Evolutionary conservation across 2,113 vertebrate genomes (phyloP).

Genomic region (Lampris megalopsis): DNA sequence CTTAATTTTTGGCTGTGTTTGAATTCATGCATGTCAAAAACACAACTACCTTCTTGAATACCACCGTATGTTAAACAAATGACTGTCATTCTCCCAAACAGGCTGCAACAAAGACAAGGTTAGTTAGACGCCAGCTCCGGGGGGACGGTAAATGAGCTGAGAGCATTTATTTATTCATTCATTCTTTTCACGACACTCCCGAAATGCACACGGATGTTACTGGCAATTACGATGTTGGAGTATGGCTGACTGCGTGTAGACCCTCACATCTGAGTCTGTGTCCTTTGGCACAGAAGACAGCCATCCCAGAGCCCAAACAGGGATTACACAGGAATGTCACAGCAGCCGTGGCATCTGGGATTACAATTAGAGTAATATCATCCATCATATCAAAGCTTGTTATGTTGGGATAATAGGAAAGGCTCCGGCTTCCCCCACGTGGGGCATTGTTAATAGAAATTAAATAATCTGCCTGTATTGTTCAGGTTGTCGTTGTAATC

Average conservation of each 20-base stretch:
- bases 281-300: slow-evolving; percentile 27
- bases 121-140: not conserved
- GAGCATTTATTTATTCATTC: not conserved
- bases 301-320: slow-evolving; percentile 24
- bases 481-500: slow-evolving; percentile 19
- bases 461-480: slow-evolving; percentile 33
- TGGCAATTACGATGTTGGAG: not conserved
- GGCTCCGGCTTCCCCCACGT: slow-evolving; percentile 4
- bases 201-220: too few relatives aligned
- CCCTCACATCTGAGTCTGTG: not conserved
- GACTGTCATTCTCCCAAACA: not conserved
- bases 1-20: too few relatives aligned
- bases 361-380: slow-evolving; percentile 71
- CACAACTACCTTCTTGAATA: too few relatives aligned
- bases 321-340: slow-evolving; percentile 57
- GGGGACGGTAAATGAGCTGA: too few relatives aligned
- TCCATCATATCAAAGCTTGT: slow-evolving; percentile 64
- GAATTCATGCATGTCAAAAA: too few relatives aligned
- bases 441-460: slow-evolving; percentile 45
- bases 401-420: slow-evolving; percentile 43
- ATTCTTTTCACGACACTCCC: not conserved
- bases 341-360: slow-evolving; percentile 66
- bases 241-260: not conserved
- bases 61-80: too few relatives aligned
- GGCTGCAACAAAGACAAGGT: not conserved